These are phyloP conservation scores for Cordylochernes scorpioides DNA, from an alignment of 2,888 invertebrate genomes.

Conservation along the genomic window DNA sequence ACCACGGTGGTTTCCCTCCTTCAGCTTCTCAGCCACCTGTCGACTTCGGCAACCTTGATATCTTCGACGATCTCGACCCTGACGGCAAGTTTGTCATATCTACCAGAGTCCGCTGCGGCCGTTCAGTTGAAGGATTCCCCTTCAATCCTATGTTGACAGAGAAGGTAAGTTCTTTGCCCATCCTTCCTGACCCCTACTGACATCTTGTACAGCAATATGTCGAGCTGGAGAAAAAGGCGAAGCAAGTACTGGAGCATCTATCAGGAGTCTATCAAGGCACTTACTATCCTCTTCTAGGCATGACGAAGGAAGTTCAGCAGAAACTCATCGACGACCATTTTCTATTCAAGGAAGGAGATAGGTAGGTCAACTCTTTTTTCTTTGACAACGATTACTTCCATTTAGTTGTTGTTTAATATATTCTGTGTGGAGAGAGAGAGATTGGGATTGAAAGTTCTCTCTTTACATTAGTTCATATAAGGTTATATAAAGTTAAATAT, in stretches of 20 bases:
- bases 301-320: constrained; percentile 85
- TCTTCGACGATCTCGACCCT: constrained; percentile 74
- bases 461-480: too few relatives aligned
- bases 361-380: constrained; percentile 14
- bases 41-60: constrained; percentile 75
- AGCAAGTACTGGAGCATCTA: constrained; percentile 32
- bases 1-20: constrained; percentile 82
- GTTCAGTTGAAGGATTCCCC: constrained; percentile 59
- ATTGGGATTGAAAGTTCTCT: too few relatives aligned
- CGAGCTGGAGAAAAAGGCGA: constrained; percentile 66
- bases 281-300: constrained; percentile 78
- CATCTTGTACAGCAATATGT: constrained; percentile 46
- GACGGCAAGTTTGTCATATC: constrained; percentile 52
- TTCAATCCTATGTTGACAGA: constrained; percentile 93
- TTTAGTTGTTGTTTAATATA: too few relatives aligned
- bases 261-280: constrained; percentile 74
- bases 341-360: constrained; percentile 84
- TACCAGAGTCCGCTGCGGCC: constrained; percentile 84
- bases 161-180: constrained; percentile 27
- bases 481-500: too few relatives aligned
- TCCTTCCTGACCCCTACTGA: too few relatives aligned
- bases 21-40: constrained; percentile 73
- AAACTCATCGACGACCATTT: constrained; percentile 92
- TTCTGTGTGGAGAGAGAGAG: too few relatives aligned
- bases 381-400: too few relatives aligned